These are phyloP conservation scores for Ariopsis seemanni DNA, from an alignment of 2,113 vertebrate genomes.

Conservation along the genomic window DNA sequence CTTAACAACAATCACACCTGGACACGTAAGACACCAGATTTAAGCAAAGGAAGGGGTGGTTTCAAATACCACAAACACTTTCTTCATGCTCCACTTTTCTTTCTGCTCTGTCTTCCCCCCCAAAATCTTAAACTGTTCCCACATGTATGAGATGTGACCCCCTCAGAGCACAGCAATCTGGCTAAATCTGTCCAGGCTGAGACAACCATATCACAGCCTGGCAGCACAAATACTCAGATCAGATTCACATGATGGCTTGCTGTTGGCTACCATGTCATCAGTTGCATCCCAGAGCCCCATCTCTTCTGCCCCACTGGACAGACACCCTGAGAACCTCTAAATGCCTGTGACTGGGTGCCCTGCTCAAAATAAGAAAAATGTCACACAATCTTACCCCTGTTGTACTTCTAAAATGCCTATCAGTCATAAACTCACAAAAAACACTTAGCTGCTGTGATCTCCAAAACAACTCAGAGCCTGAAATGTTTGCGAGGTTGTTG, in stretches of 20 bases:
- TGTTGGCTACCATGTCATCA: conserved; percentile 93
- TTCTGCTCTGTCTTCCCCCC: conserved; percentile 29
- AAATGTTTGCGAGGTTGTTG: conserved; percentile 36
- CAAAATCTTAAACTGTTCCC: conserved; percentile 68
- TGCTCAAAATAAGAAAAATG: background rate
- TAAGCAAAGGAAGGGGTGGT: conserved; percentile 7
- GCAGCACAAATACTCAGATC: conserved; percentile 87
- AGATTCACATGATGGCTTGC: conserved; percentile 84
- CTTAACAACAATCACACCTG: conserved; percentile 4
- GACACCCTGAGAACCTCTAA: conserved; percentile 50
- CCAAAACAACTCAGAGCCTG: conserved; percentile 17
- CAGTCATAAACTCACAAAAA: conserved; percentile 10
- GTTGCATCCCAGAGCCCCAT: conserved; percentile 81
- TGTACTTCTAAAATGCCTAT: background rate
- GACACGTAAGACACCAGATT: background rate
- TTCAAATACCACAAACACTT: conserved; percentile 37
- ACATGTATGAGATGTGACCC: conserved; percentile 75
- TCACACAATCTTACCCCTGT: background rate
- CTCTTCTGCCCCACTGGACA: conserved; percentile 85
- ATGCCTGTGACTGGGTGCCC: conserved; percentile 12
- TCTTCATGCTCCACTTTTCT: conserved; percentile 26
- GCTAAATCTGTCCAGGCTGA: conserved; percentile 71
- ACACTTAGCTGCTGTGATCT: conserved; percentile 3
- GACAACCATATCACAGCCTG: conserved; percentile 78
- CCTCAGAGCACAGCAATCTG: conserved; percentile 70